phyloP scores from a whole-genome alignment of 2,113 vertebrate species.

The Lepisosteus oculatus region DNA sequence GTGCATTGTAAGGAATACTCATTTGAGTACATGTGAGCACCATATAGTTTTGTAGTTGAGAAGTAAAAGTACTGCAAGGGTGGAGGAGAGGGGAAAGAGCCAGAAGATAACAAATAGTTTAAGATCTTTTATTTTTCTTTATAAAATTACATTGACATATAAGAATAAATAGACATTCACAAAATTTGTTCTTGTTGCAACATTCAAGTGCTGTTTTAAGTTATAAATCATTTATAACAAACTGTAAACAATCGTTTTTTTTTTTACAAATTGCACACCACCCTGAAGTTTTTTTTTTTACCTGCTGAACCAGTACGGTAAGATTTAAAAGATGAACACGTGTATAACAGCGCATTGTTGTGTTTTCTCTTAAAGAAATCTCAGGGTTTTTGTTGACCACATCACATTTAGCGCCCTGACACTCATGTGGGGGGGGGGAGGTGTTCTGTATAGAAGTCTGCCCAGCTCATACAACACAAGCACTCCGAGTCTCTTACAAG shows the following conservation, averaged over 20 bases:
- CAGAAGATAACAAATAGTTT: neutral
- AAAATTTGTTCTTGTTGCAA: slow-evolving; percentile 51
- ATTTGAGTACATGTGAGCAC: too few relatives aligned
- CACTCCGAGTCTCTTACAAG: slow-evolving; percentile 17
- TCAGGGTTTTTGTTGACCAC: slow-evolving; percentile 41
- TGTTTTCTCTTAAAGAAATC: slow-evolving; percentile 13
- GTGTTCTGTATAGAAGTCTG: slow-evolving; percentile 40
- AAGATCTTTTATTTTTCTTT: slow-evolving; percentile 44
- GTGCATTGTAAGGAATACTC: too few relatives aligned
- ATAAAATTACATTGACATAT: slow-evolving; percentile 43
- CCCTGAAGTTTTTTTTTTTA: slow-evolving; percentile 28
- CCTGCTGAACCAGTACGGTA: slow-evolving; percentile 33
- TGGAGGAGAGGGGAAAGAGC: slow-evolving; percentile 5
- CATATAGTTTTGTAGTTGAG: neutral
- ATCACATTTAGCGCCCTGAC: slow-evolving; percentile 41
- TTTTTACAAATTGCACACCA: slow-evolving; percentile 24
- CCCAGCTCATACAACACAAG: slow-evolving; percentile 20
- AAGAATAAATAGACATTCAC: slow-evolving; percentile 67
- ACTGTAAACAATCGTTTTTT: slow-evolving; percentile 57
- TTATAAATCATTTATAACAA: slow-evolving; percentile 40
- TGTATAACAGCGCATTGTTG: slow-evolving; percentile 33
- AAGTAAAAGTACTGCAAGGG: slow-evolving; percentile 24
- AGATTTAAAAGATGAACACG: slow-evolving; percentile 44
- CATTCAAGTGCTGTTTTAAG: slow-evolving; percentile 51
- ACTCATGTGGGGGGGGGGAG: slow-evolving; percentile 21